Conservation (phyloP, 2,113 vertebrate genomes). For the Odontesthes bonariensis region DNA sequence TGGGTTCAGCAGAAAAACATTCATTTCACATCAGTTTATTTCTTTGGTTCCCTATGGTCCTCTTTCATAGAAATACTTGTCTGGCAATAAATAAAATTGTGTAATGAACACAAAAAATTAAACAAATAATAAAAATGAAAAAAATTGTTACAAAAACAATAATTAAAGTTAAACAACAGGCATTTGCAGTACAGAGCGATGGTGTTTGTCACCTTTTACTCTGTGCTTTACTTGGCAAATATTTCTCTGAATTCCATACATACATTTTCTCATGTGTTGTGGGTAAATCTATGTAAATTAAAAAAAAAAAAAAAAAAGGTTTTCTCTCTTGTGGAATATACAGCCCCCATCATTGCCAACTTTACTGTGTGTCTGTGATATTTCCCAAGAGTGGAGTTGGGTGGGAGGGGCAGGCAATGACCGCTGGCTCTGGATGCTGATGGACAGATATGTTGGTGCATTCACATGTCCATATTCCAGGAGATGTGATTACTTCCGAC, state of each 20-base stretch:
- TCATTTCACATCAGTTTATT: constrained; percentile 58
- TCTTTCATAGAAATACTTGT: constrained; percentile 23
- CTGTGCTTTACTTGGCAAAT: background rate
- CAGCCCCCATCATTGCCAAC: constrained; percentile 58
- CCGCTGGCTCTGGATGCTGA: constrained; percentile 60
- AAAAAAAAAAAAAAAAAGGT: constrained; percentile 2
- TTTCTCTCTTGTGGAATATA: constrained; percentile 54
- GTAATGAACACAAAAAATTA: constrained; percentile 44
- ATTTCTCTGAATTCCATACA: constrained; percentile 9
- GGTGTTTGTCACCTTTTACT: constrained; percentile 17
- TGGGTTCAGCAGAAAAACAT: constrained; percentile 50
- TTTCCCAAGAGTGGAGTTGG: constrained; percentile 25
- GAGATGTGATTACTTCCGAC: constrained; percentile 81
- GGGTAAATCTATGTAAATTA: background rate
- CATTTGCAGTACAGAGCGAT: background rate
- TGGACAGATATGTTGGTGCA: constrained; percentile 75
- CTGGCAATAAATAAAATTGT: constrained; percentile 51
- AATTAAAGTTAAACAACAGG: constrained; percentile 30
- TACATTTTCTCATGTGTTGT: background rate
- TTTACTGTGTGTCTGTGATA: constrained; percentile 58
- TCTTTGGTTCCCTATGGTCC: constrained; percentile 45
- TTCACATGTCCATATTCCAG: constrained; percentile 68
- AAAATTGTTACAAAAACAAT: constrained; percentile 32
- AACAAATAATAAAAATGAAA: constrained; percentile 33
- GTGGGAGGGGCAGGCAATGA: constrained; percentile 43